Evolutionary conservation across 2,888 invertebrate species (phyloP), one percentile per base, ranked within the genome.

Genomic region (Microctonus aethiopoides): DNA sequence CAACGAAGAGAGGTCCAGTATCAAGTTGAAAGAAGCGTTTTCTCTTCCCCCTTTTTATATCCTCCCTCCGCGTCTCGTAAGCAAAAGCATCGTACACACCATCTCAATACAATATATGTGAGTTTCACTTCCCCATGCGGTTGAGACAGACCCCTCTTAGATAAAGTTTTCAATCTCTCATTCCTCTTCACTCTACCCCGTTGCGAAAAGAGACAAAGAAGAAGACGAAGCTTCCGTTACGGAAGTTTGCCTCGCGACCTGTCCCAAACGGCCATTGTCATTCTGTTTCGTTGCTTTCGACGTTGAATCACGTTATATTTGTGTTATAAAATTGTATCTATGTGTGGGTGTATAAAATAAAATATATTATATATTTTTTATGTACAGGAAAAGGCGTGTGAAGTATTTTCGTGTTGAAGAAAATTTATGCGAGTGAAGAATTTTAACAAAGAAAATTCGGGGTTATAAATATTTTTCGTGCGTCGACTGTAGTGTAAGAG

Each of bases 21-120:
- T 7, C 72, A 71, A 63, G 66, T 65, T 70, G 60, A 60, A 61
- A 66, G 56, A 74, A 46, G 70, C 36, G 54, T 52, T 52, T 39
- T 22, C 22, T 20, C 36, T 22, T 13, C 34, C n/a, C n/a, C n/a
- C 29, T 22, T 36, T 54, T 54, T 32, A 24, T n/a, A n/a, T n/a
- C n/a, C n/a, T 29, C 26, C 26, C n/a, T n/a, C 11, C n/a, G n/a
- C n/a, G n/a, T n/a, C n/a, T 6, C 56, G 4, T 7, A 7, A 16
- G 20, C 20, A 20, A 36, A 46, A 46, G 16, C 46, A 46, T 16
- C 46, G 46, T 46, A 16, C 46, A 39, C n/a, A n/a, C n/a, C n/a
- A n/a, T n/a, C n/a, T n/a, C n/a, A n/a, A n/a, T n/a, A n/a, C n/a
- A n/a, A n/a, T n/a, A n/a, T n/a, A n/a, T n/a, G n/a, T 46, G 11